Conservation (phyloP, 2,888 invertebrate genomes). For the Polymixis flavicincta region DNA sequence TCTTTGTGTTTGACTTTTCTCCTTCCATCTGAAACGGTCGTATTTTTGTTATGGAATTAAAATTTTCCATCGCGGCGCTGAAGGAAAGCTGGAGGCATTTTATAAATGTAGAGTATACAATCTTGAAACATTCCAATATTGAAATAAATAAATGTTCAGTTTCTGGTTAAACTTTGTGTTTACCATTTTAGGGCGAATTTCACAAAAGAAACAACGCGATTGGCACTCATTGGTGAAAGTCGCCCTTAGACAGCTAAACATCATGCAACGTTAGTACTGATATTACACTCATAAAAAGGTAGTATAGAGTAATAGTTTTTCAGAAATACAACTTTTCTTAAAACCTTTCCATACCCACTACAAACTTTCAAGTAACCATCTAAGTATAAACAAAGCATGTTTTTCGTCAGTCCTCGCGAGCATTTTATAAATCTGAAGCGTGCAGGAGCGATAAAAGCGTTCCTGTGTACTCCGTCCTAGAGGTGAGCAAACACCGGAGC, state of each 20-base stretch:
- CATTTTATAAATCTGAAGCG: constrained; percentile 55
- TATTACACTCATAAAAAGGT: no score
- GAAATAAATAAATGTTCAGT: background rate
- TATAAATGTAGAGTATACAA: constrained; percentile 27
- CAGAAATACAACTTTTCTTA: no score
- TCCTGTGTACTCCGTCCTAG: constrained; percentile 50
- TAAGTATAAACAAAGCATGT: constrained; percentile 43
- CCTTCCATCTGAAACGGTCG: constrained; percentile 26
- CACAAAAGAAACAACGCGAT: background rate
- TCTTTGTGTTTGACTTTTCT: constrained; percentile 29
- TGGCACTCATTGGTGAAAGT: background rate
- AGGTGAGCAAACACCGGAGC: constrained; percentile 52
- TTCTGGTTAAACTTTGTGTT: background rate
- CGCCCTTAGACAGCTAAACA: background rate
- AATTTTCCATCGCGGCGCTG: constrained; percentile 3
- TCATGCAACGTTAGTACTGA: no score
- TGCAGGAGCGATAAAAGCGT: constrained; percentile 54
- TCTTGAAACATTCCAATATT: constrained; percentile 19
- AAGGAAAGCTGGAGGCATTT: constrained; percentile 25
- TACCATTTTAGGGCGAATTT: background rate
- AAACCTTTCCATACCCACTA: background rate
- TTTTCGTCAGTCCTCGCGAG: constrained; percentile 36
- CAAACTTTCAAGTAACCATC: constrained; percentile 1
- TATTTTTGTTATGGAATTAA: constrained; percentile 42
- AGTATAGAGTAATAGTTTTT: no score